A percentile compares a stretch with the other conserved stretches of the same genome.
These are phyloP conservation scores for Mantis religiosa DNA, from an alignment of 2,888 invertebrate species.

Conservation along the genomic window DNA sequence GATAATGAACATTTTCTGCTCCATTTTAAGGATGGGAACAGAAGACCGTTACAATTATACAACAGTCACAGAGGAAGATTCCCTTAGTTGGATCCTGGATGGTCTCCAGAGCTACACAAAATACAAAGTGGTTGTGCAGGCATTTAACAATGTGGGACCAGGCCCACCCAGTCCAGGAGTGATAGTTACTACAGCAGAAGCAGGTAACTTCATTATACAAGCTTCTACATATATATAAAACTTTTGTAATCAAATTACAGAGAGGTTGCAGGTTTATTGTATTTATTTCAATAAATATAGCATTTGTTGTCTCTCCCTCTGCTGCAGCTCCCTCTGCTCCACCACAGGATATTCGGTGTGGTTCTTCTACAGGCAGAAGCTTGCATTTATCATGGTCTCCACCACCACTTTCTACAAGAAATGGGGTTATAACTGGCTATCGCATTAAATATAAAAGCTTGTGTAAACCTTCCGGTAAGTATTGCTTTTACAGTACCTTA, in stretches of 20 bases:
- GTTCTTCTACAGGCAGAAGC: constrained; percentile 42
- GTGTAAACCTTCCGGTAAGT: constrained; percentile 25
- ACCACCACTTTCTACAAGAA: constrained; percentile 42
- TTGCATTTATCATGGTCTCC: constrained; percentile 45
- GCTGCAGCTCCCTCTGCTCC: constrained; percentile 46
- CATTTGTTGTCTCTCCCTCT: too few species aligned
- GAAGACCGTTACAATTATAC: constrained; percentile 31
- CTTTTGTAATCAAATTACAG: too few species aligned
- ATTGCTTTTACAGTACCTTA: neutral
- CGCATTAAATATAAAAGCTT: constrained; percentile 43
- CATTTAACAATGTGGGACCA: constrained; percentile 39
- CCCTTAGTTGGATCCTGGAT: constrained; percentile 33
- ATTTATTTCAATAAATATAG: too few species aligned
- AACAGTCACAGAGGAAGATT: constrained; percentile 32
- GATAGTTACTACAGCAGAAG: constrained; percentile 38
- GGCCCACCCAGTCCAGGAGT: constrained; percentile 37
- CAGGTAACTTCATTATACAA: constrained; percentile 33
- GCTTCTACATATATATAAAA: neutral
- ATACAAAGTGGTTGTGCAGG: constrained; percentile 39
- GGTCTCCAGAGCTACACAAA: constrained; percentile 38
- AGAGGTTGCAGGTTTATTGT: too few species aligned
- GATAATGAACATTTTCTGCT: neutral
- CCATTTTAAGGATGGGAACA: constrained; percentile 20
- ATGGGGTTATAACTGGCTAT: constrained; percentile 47
- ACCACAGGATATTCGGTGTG: constrained; percentile 44